A percentile compares a stretch with the other conserved stretches of the same genome.
These are phyloP conservation scores for Pocillopora meandrina DNA, from an alignment of 92 coral and sea anemone genomes.

Conservation along the genomic window DNA sequence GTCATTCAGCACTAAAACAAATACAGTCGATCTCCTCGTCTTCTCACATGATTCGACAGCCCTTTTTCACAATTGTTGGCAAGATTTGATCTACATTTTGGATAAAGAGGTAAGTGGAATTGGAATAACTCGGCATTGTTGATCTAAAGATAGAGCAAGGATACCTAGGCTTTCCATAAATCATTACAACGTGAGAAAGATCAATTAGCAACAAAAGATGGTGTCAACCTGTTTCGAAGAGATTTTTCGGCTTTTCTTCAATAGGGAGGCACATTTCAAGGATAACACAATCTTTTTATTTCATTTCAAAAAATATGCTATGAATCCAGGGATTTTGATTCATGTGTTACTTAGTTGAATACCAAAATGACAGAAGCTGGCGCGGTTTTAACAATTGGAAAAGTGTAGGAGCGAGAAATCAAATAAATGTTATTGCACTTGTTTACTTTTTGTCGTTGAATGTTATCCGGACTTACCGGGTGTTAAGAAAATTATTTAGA, in stretches of 20 bases:
- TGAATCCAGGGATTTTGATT: background rate
- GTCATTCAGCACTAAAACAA: constrained; percentile 2
- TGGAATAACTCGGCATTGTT: background rate
- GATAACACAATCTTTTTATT: no score
- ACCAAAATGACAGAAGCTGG: background rate
- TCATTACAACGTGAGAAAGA: background rate
- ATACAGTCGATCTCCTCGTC: background rate
- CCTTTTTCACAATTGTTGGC: background rate
- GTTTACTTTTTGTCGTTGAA: constrained; percentile 13
- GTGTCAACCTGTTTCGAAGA: no score
- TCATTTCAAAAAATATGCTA: background rate
- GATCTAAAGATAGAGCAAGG: background rate
- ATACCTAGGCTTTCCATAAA: background rate
- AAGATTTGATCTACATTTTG: no score
- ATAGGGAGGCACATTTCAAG: no score
- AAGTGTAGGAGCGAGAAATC: background rate
- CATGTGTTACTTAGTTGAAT: background rate
- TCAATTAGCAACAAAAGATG: background rate
- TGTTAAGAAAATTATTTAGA: constrained; percentile 7
- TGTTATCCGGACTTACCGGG: constrained; percentile 19
- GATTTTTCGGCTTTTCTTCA: background rate
- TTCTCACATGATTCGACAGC: background rate
- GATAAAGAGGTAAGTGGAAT: no score
- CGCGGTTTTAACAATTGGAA: background rate
- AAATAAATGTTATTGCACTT: constrained; percentile 1